Percentiles rank a stretch among this genome's conserved stretches.
phyloP scores from a whole-genome alignment of 2,113 vertebrate species.

The Cheilinus undulatus region DNA sequence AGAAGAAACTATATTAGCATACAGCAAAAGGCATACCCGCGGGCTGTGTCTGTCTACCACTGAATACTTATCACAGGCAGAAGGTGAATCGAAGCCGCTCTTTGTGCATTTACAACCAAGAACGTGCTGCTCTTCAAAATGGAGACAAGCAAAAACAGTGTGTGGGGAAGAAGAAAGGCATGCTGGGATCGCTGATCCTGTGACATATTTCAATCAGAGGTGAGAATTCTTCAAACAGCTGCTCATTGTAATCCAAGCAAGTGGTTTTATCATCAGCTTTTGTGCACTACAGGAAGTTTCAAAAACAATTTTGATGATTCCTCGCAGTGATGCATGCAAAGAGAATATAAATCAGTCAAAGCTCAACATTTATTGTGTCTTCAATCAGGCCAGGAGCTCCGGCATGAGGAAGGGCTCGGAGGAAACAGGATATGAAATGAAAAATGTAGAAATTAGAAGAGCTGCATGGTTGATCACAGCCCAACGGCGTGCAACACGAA shows the following conservation, averaged over 20 bases:
- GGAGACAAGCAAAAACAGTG: slow-evolving; percentile 42
- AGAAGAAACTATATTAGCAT: slow-evolving; percentile 78
- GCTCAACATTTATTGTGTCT: slow-evolving; percentile 18
- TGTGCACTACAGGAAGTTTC: not conserved
- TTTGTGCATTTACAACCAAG: slow-evolving; percentile 64
- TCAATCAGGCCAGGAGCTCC: slow-evolving; percentile 22
- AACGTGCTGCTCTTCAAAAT: slow-evolving; percentile 55
- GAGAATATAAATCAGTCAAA: not conserved
- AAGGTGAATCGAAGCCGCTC: slow-evolving; percentile 56
- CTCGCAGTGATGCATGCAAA: not conserved
- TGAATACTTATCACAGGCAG: slow-evolving; percentile 79
- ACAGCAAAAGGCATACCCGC: slow-evolving; percentile 73
- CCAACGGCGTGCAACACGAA: not conserved
- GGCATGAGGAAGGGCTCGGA: slow-evolving; percentile 6
- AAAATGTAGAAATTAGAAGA: slow-evolving; percentile 32
- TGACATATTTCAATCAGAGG: slow-evolving; percentile 37
- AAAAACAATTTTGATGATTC: slow-evolving; percentile 9
- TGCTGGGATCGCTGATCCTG: slow-evolving; percentile 28
- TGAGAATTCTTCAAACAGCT: slow-evolving; percentile 7
- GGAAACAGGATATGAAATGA: slow-evolving; percentile 13
- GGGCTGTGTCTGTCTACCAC: slow-evolving; percentile 78
- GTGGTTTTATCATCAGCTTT: not conserved
- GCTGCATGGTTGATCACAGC: slow-evolving; percentile 15
- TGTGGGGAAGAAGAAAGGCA: not conserved
- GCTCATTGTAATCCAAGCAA: slow-evolving; percentile 21